A percentile compares a stretch with the other conserved stretches of the same genome.
Conservation (phyloP, 2,113 vertebrate genomes). For the Vidua chalybeata region DNA sequence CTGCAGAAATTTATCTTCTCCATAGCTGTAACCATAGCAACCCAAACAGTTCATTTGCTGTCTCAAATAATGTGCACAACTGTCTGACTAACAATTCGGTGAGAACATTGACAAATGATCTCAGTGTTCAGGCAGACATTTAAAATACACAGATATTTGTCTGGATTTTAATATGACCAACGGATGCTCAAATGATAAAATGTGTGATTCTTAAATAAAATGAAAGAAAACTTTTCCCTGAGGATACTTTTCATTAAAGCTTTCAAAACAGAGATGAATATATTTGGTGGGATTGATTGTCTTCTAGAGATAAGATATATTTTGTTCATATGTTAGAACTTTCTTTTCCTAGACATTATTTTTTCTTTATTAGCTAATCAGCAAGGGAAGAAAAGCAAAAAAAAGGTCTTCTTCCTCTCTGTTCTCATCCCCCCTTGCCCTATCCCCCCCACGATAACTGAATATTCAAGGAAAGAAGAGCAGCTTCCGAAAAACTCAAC, state of each 20-base stretch:
- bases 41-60: conserved; percentile 74
- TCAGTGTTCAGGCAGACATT: conserved; percentile 71
- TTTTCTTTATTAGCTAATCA: neutral
- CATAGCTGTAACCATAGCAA: conserved; percentile 73
- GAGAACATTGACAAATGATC: conserved; percentile 77
- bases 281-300: conserved; percentile 10
- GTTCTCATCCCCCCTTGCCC: fast-evolving
- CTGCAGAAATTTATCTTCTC: conserved; percentile 62
- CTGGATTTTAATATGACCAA: conserved; percentile 74
- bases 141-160: conserved; percentile 76
- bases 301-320: neutral
- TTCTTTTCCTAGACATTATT: neutral
- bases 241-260: conserved; percentile 61
- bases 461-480: neutral
- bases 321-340: neutral
- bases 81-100: conserved; percentile 74
- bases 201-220: conserved; percentile 49
- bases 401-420: neutral
- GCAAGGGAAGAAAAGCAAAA: neutral
- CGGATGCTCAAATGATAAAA: conserved; percentile 70
- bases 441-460: neutral
- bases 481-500: neutral
- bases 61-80: conserved; percentile 67
- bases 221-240: conserved; percentile 40
- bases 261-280: neutral